Evolutionary conservation across 2,888 invertebrate species (phyloP).

Genomic region (Blastobasis adustella): DNA sequence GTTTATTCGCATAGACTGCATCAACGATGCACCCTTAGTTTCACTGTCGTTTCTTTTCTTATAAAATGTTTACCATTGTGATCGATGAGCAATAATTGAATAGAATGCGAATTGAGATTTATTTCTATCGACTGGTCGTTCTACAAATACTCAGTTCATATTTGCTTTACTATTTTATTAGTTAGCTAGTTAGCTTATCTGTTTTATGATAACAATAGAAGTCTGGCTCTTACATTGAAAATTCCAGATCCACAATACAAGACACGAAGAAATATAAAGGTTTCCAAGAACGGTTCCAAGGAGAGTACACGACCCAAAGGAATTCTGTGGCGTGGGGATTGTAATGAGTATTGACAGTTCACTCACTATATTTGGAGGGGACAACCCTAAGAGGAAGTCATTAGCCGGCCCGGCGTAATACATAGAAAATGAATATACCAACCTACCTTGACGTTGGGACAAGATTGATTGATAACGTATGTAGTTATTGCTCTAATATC

Average conservation of each 20-base stretch:
- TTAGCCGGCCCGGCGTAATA: too few species aligned
- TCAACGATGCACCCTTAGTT: slow-evolving; percentile 58
- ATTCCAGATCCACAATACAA: too few species aligned
- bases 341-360: slow-evolving; percentile 57
- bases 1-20: slow-evolving; percentile 35
- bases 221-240: too few species aligned
- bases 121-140: slow-evolving; percentile 16
- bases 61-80: slow-evolving; percentile 40
- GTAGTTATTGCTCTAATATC: too few species aligned
- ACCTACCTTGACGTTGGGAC: too few species aligned
- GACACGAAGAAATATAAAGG: neutral
- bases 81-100: slow-evolving; percentile 47
- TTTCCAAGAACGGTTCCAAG: neutral
- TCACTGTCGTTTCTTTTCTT: slow-evolving; percentile 35
- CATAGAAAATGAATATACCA: too few species aligned
- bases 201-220: too few species aligned
- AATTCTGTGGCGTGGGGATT: slow-evolving; percentile 26
- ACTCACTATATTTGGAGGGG: too few species aligned
- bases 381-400: too few species aligned
- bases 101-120: slow-evolving; percentile 53
- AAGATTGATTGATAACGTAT: too few species aligned
- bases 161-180: too few species aligned
- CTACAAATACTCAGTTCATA: neutral
- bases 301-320: neutral
- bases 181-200: too few species aligned